These are phyloP conservation scores for Epinotia nisella DNA, from an alignment of 2,888 invertebrate species.

Conservation along the genomic window DNA sequence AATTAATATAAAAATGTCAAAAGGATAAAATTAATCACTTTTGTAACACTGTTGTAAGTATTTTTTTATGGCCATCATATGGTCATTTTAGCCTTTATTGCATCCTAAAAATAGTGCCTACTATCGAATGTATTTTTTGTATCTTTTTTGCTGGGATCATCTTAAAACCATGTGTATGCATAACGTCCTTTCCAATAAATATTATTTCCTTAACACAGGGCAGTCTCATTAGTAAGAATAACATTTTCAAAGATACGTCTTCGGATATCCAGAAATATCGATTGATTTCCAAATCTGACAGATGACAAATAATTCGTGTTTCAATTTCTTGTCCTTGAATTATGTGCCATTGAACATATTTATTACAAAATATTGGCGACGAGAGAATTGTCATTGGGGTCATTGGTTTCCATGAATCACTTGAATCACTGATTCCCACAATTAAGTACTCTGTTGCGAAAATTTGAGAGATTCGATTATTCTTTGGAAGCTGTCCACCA, in stretches of 20 bases:
- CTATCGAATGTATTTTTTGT: constrained; percentile 42
- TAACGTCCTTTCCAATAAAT: constrained; percentile 8
- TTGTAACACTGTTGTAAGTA: constrained; percentile 10
- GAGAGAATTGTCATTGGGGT: not conserved
- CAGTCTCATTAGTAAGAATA: not conserved
- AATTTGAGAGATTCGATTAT: not conserved
- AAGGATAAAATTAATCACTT: constrained; percentile 25
- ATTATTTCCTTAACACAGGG: constrained; percentile 13
- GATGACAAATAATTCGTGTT: not conserved
- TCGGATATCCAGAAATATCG: not conserved
- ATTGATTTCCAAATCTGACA: not conserved
- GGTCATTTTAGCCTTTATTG: constrained; percentile 39
- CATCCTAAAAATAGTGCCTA: constrained; percentile 41
- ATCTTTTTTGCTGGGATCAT: constrained; percentile 34
- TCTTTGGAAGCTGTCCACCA: not conserved
- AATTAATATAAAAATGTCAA: constrained; percentile 2
- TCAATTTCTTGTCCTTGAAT: not conserved
- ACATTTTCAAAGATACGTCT: not conserved
- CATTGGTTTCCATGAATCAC: not conserved
- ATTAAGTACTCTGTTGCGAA: not conserved
- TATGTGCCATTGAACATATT: not conserved
- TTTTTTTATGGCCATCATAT: constrained; percentile 34
- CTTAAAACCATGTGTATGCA: constrained; percentile 26
- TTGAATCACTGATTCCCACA: not conserved
- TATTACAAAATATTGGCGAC: not conserved